Base-by-base conservation (phyloP, 2,113 vertebrate species). In the Halcyon malimbica region DNA sequence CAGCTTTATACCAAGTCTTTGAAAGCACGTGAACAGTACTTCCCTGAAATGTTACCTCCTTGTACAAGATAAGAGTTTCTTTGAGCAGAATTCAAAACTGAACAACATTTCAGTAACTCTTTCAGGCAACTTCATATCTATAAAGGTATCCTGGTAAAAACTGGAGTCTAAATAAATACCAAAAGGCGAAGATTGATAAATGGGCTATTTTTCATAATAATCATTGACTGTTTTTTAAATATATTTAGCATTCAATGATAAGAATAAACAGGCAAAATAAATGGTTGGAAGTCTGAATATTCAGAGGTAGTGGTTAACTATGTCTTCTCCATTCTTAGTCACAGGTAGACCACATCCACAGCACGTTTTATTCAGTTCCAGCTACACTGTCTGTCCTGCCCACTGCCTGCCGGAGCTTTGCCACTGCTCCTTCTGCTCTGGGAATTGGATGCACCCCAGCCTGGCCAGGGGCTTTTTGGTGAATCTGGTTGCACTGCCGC, bases 331-430 rank as follows among this genome's bases (percentile, higher is more conserved):
- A 21, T 63, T 64, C 54, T 44, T 26, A 28, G n/a, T 28, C 60
- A 75, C 19, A 17, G 37, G 21, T 41, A 77, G 48, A 35, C 35
- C 13, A 18, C 5, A 0, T 59, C 50, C 2, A 1, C 57, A 65
- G 29, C 35, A 39, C 46, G 20, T 46, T 81, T 15, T 16, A 60
- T 41, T 74, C 31, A 50, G 50, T 71, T 71, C 28, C 69, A 78
- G 35, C 7, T 65, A 10, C 37, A 3, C 24, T 16, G 33, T 42
- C 15, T 8, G 1, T n/a, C 56, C 54, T 70, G 68, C 14, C 64
- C 42, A 44, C 62, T 67, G 59, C 33, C 41, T 62, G 20, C 9
- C 0, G 0, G 21, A 77, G 24, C 54, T 77, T 51, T 48, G 31
- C 53, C 21, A 10, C 3, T 37, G 63, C 21, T 79, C 21, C 37